Conservation (phyloP, 1,140 invertebrate genomes). For the Acromyrmex charruanus region DNA sequence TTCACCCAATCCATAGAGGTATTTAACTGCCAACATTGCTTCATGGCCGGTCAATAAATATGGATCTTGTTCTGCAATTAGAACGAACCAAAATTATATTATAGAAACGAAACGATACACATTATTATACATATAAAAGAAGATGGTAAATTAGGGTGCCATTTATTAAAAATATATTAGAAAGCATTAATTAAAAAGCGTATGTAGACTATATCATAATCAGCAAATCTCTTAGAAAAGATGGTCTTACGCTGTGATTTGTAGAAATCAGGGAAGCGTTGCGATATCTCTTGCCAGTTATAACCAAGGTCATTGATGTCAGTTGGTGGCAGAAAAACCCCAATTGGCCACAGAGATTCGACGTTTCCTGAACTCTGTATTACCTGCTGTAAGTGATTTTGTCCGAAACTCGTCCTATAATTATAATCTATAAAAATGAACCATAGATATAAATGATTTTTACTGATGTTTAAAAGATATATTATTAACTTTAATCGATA, state of each 20-base stretch:
- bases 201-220: not conserved
- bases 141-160: not conserved
- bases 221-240: not conserved
- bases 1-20: slow-evolving; percentile 86
- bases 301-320: slow-evolving; percentile 78
- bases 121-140: slow-evolving; percentile 68
- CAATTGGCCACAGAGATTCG: slow-evolving; percentile 78
- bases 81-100: slow-evolving; percentile 5
- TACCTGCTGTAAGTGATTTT: slow-evolving; percentile 50
- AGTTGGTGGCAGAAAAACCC: slow-evolving; percentile 78
- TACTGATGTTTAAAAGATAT: not conserved
- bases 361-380: slow-evolving; percentile 68
- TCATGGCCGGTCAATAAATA: slow-evolving; percentile 86
- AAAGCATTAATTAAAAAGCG: slow-evolving; percentile 4
- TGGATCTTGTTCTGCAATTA: slow-evolving; percentile 81
- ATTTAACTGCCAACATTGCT: slow-evolving; percentile 86
- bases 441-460: not conserved
- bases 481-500: too few species aligned
- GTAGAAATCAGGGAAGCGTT: slow-evolving; percentile 70
- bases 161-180: slow-evolving; percentile 9
- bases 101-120: slow-evolving; percentile 20
- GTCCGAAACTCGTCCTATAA: slow-evolving; percentile 25
- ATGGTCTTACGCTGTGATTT: slow-evolving; percentile 15
- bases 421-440: slow-evolving; percentile 52
- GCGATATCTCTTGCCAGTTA: slow-evolving; percentile 72